Evolutionary conservation across 2,797 vertebrate species (phyloP).

Genomic region (Chaenodraco wilsoni): DNA sequence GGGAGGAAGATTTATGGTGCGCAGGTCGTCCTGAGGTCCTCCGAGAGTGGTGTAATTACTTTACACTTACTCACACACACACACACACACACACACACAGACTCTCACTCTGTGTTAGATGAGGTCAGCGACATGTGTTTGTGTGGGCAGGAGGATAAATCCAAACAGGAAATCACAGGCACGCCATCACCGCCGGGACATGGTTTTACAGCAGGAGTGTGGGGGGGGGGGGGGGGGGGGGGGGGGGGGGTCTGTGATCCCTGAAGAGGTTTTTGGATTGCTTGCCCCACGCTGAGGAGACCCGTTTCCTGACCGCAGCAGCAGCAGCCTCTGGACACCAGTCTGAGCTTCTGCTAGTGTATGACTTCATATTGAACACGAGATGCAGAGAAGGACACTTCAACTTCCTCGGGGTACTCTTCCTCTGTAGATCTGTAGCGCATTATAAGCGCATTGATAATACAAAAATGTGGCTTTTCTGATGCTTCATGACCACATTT

Average conservation of each 20-base stretch:
- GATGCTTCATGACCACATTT: too few species aligned
- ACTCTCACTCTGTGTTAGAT: not conserved
- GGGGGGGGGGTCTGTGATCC: conserved; percentile 1
- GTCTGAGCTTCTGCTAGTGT: conserved; percentile 22
- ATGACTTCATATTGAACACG: conserved; percentile 25
- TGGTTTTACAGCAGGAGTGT: conserved; percentile 25
- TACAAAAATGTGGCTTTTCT: too few species aligned
- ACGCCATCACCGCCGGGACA: conserved; percentile 21
- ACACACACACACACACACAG: conserved; percentile 2
- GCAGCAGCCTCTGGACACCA: conserved; percentile 28
- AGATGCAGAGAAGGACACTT: conserved; percentile 23
- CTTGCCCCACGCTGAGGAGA: conserved; percentile 23
- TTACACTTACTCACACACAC: not conserved
- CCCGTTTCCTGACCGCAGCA: conserved; percentile 9
- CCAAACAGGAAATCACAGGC: conserved; percentile 50
- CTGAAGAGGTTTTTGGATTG: conserved; percentile 44
- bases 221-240: not conserved
- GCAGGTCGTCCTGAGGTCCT: conserved; percentile 2
- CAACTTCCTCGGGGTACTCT: not conserved
- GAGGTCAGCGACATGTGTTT: conserved; percentile 38
- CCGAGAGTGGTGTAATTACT: conserved; percentile 29
- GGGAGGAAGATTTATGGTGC: conserved; percentile 34
- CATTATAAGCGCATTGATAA: too few species aligned
- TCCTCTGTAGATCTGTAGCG: too few species aligned
- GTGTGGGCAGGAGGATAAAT: conserved; percentile 28